Evolutionary conservation across 2,888 invertebrate genomes (phyloP).

Genomic region (Pandemis corylana): DNA sequence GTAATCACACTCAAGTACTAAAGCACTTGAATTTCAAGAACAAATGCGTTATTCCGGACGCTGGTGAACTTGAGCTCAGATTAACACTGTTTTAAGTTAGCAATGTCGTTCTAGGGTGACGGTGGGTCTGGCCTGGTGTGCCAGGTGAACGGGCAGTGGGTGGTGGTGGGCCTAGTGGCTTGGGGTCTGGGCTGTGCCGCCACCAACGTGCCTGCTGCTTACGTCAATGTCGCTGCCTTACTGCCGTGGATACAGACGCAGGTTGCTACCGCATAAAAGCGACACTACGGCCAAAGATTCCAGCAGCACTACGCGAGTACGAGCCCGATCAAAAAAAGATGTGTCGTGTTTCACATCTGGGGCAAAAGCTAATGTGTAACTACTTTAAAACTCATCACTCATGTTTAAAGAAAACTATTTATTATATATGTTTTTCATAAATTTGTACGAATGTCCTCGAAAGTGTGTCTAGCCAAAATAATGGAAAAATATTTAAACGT

Average conservation of each 20-base stretch:
- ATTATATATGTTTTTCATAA: no score
- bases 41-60: no score
- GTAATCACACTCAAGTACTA: no score
- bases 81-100: not conserved
- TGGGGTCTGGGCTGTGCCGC: conserved; percentile 91
- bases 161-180: conserved; percentile 88
- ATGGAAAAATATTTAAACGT: not conserved
- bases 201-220: conserved; percentile 90
- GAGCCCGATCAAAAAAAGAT: no score
- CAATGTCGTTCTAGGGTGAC: conserved; percentile 85
- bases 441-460: no score
- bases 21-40: no score
- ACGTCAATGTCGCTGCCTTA: conserved; percentile 89
- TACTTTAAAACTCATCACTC: not conserved
- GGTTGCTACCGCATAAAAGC: conserved; percentile 62
- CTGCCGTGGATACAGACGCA: conserved; percentile 87
- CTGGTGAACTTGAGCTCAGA: not conserved
- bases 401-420: not conserved
- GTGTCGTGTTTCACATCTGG: not conserved
- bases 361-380: not conserved
- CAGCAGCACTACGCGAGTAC: not conserved
- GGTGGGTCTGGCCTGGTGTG: conserved; percentile 91
- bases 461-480: not conserved
- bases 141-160: conserved; percentile 82
- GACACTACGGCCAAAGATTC: not conserved